Percentiles rank a stretch among this genome's conserved stretches.
Evolutionary conservation across 2,797 vertebrate species (phyloP).

Genomic region (Euthynnus affinis): DNA sequence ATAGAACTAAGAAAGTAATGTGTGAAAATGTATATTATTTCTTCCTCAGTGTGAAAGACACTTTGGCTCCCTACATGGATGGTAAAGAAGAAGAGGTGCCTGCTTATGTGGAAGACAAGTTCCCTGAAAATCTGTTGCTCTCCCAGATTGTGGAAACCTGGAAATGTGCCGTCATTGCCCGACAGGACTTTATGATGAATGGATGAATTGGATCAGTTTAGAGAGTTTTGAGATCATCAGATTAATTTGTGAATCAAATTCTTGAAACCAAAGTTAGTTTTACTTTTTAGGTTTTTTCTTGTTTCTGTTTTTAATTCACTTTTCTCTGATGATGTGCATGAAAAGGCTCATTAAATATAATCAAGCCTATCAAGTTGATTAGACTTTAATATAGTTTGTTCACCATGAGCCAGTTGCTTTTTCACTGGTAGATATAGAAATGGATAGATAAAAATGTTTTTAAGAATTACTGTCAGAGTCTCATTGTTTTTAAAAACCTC

Average conservation of each 20-base stretch:
- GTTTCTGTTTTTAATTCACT: background rate
- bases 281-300: background rate
- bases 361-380: background rate
- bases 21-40: background rate
- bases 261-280: background rate
- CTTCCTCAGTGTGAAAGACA: conserved; percentile 84
- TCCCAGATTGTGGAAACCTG: conserved; percentile 76
- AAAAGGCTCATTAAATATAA: background rate
- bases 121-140: conserved; percentile 76
- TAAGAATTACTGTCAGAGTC: background rate
- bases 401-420: background rate
- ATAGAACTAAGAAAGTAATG: no score
- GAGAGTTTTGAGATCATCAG: background rate
- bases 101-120: conserved; percentile 69
- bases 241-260: background rate
- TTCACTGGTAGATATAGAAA: no score
- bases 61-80: conserved; percentile 79
- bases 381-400: background rate
- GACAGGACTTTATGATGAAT: conserved; percentile 61
- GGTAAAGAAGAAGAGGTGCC: conserved; percentile 73
- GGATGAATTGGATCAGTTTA: background rate
- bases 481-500: background rate
- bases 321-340: background rate
- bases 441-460: background rate
- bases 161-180: conserved; percentile 81